A percentile compares a stretch with the other conserved stretches of the same genome.
phyloP scores from a whole-genome alignment of 1,140 invertebrate genomes.

The Apis cerana region DNA sequence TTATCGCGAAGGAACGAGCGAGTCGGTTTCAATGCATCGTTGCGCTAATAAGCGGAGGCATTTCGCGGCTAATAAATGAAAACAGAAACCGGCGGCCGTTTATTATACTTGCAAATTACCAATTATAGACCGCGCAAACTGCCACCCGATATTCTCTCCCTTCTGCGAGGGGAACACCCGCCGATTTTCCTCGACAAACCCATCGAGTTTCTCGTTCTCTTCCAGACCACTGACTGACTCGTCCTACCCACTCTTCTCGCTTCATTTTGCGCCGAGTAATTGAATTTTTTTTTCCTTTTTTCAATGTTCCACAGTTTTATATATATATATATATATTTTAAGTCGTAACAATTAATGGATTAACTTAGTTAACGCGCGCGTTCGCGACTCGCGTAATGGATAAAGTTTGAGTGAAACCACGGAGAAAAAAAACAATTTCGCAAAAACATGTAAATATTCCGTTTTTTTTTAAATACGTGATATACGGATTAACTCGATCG shows the following conservation, averaged over 20 bases:
- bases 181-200: slow-evolving; percentile 24
- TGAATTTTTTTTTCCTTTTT: neutral
- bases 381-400: too few species aligned
- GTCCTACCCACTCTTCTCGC: neutral
- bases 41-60: slow-evolving; percentile 72
- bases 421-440: too few species aligned
- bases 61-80: slow-evolving; percentile 76
- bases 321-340: too few species aligned
- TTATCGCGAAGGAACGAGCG: slow-evolving; percentile 34
- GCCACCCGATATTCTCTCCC: slow-evolving; percentile 36
- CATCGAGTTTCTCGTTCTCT: neutral
- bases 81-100: slow-evolving; percentile 63
- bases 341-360: too few species aligned
- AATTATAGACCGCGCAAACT: slow-evolving; percentile 65
- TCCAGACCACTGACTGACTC: too few species aligned
- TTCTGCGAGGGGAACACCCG: neutral
- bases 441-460: too few species aligned
- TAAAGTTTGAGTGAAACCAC: too few species aligned
- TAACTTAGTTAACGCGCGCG: too few species aligned
- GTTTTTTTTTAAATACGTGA: too few species aligned
- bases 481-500: too few species aligned
- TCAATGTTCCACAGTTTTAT: too few species aligned
- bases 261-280: neutral
- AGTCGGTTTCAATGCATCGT: slow-evolving; percentile 67
- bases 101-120: slow-evolving; percentile 76